Conservation (phyloP, 2,888 invertebrate species). For the Acanthosoma haemorrhoidale region DNA sequence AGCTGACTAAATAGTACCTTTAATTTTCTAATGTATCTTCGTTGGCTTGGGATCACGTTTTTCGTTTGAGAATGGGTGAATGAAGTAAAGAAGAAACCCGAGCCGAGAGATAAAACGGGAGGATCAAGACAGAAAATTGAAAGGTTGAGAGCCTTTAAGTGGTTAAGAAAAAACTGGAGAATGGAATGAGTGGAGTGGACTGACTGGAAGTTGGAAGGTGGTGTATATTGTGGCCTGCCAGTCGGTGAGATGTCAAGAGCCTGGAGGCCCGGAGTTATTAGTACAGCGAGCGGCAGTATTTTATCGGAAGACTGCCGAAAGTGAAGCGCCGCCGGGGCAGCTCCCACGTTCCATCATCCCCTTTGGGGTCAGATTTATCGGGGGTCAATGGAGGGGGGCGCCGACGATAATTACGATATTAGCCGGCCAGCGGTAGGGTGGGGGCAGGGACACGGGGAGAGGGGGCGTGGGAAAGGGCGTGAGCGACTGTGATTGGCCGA, state of each 20-base stretch:
- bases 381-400: neutral
- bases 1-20: too few relatives aligned
- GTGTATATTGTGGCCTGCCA: neutral
- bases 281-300: neutral
- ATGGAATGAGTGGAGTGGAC: too few relatives aligned
- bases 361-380: neutral
- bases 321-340: neutral
- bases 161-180: too few relatives aligned
- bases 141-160: too few relatives aligned
- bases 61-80: too few relatives aligned
- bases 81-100: too few relatives aligned
- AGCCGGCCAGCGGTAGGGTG: neutral
- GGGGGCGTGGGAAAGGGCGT: neutral
- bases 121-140: too few relatives aligned
- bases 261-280: constrained; percentile 3
- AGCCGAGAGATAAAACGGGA: too few relatives aligned
- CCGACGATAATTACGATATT: constrained; percentile 10
- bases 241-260: neutral
- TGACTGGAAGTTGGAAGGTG: neutral
- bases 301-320: neutral
- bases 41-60: too few relatives aligned
- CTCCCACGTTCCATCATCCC: neutral
- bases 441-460: neutral
- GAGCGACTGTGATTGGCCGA: neutral
- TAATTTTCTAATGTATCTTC: too few relatives aligned